These are phyloP conservation scores for Discoglossus pictus DNA, from an alignment of 2,797 vertebrate species.

Conservation along the genomic window DNA sequence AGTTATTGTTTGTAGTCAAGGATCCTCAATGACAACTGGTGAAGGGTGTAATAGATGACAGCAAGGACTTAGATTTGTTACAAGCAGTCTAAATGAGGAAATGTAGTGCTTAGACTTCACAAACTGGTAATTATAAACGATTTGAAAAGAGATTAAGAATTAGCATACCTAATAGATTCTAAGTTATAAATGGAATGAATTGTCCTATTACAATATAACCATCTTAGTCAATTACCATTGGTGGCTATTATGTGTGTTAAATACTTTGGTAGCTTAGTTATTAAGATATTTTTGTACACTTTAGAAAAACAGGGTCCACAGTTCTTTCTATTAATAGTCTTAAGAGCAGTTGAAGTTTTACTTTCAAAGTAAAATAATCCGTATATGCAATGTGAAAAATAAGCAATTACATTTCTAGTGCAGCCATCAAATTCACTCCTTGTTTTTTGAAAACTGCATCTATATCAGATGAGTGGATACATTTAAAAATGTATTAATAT, in stretches of 20 bases:
- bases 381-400: too few relatives aligned
- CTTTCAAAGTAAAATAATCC: slow-evolving; percentile 14
- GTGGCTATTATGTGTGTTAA: slow-evolving; percentile 10
- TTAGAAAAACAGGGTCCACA: slow-evolving; percentile 11
- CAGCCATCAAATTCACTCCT: too few relatives aligned
- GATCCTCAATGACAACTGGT: slow-evolving; percentile 6
- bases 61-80: slow-evolving; percentile 4
- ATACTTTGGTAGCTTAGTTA: too few relatives aligned
- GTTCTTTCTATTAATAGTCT: slow-evolving; percentile 5
- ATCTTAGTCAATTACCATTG: slow-evolving; percentile 5
- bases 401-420: too few relatives aligned
- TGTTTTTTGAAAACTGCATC: too few relatives aligned
- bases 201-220: slow-evolving; percentile 13
- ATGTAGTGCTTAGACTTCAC: slow-evolving; percentile 8
- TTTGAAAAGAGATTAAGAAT: slow-evolving; percentile 16
- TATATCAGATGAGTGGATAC: too few relatives aligned
- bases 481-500: too few relatives aligned
- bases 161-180: background rate
- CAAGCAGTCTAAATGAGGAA: background rate
- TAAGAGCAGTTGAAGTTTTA: slow-evolving; percentile 9
- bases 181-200: slow-evolving; percentile 6
- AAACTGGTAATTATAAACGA: slow-evolving; percentile 11
- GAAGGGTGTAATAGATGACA: slow-evolving; percentile 2
- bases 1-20: slow-evolving; percentile 16
- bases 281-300: too few relatives aligned